phyloP scores from a whole-genome alignment of 2,113 vertebrate species.

The Meles meles region DNA sequence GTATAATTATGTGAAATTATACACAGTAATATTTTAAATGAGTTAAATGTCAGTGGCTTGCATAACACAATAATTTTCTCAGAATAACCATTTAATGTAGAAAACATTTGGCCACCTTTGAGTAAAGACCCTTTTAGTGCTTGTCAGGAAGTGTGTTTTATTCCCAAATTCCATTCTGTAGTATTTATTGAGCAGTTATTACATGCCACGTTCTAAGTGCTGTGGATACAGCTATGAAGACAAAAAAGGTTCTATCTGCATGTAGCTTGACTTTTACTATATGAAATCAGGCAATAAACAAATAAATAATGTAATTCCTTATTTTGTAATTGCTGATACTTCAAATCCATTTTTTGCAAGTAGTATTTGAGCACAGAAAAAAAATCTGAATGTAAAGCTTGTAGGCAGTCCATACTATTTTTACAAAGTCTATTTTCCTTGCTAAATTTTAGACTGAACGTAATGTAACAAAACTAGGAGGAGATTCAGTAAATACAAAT shows the following conservation, averaged over 20 bases:
- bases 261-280: background rate
- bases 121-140: background rate
- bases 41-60: background rate
- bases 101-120: background rate
- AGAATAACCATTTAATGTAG: background rate
- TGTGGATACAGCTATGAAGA: background rate
- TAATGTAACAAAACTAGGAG: background rate
- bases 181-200: background rate
- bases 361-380: background rate
- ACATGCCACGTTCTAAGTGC: background rate
- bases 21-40: background rate
- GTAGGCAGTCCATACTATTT: background rate
- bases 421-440: background rate
- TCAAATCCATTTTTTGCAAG: background rate
- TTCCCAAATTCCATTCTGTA: background rate
- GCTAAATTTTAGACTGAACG: background rate
- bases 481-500: background rate
- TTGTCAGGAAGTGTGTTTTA: background rate
- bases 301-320: background rate
- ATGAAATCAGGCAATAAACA: background rate
- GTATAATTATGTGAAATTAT: background rate
- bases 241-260: background rate
- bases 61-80: background rate
- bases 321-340: background rate
- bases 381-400: background rate